Evolutionary conservation across 2,888 invertebrate genomes (phyloP).

Genomic region (Xanthorhoe spadicearia): DNA sequence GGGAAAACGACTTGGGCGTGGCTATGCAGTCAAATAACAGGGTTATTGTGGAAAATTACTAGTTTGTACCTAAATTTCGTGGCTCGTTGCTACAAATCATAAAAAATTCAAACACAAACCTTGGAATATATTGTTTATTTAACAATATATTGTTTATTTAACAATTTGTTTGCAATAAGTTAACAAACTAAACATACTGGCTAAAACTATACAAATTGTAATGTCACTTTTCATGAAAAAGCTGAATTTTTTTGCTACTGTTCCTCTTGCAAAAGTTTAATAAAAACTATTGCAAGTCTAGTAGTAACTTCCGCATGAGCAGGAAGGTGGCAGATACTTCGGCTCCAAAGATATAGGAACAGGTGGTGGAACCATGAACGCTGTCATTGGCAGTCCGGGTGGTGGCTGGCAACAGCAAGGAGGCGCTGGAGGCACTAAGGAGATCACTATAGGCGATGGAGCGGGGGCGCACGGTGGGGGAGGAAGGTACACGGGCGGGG

Average conservation of each 20-base stretch:
- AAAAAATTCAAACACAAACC: slow-evolving; percentile 22
- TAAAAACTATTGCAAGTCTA: slow-evolving; percentile 1
- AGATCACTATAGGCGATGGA: slow-evolving; percentile 60
- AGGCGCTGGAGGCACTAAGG: slow-evolving; percentile 60
- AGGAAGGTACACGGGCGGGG: slow-evolving; percentile 44
- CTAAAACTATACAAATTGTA: neutral
- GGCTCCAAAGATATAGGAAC: slow-evolving; percentile 72
- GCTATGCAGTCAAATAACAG: slow-evolving; percentile 43
- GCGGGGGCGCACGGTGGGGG: slow-evolving; percentile 42
- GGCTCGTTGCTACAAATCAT: slow-evolving; percentile 31
- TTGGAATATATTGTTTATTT: slow-evolving; percentile 23
- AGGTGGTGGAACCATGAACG: slow-evolving; percentile 70
- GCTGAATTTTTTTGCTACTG: neutral
- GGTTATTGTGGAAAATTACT: slow-evolving; percentile 36
- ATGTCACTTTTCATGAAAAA: neutral
- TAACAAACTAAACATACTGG: slow-evolving; percentile 16
- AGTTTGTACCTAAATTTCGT: slow-evolving; percentile 6
- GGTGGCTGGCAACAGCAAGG: slow-evolving; percentile 50
- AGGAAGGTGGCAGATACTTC: slow-evolving; percentile 58
- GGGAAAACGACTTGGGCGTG: slow-evolving; percentile 49
- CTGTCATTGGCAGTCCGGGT: slow-evolving; percentile 69
- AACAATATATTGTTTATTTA: slow-evolving; percentile 16
- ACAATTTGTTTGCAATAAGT: slow-evolving; percentile 17
- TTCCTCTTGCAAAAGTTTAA: slow-evolving; percentile 2
- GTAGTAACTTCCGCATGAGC: slow-evolving; percentile 39